Evolutionary conservation across 2,113 vertebrate genomes (phyloP).

Genomic region (Setophaga petechia): DNA sequence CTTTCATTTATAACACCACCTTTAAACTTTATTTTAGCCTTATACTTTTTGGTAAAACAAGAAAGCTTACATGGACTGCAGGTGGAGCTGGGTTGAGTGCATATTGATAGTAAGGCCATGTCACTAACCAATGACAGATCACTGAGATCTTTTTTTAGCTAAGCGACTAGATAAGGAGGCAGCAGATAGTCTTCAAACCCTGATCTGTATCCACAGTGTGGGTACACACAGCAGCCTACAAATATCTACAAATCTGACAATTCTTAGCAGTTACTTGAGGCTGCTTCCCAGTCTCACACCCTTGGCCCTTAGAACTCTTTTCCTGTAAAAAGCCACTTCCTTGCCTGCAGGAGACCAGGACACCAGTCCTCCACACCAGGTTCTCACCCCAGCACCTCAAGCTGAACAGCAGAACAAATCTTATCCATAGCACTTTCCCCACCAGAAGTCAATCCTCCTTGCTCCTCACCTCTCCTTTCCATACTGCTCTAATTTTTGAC

Average conservation of each 20-base stretch:
- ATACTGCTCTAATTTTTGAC: background rate
- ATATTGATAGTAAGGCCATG: background rate
- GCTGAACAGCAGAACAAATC: background rate
- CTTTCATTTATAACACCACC: background rate
- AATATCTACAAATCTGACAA: background rate
- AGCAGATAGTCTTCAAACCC: background rate
- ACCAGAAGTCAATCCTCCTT: background rate
- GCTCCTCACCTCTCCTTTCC: background rate
- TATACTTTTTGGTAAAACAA: background rate
- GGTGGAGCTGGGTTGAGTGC: background rate
- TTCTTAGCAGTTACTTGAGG: background rate
- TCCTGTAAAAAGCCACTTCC: background rate
- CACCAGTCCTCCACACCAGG: background rate
- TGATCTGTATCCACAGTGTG: background rate
- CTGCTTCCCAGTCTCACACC: background rate
- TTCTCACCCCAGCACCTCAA: fast-evolving
- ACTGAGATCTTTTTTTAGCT: background rate
- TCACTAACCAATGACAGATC: background rate
- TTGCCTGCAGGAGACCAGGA: background rate
- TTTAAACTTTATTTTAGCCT: background rate
- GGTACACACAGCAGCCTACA: background rate
- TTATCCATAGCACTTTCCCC: background rate
- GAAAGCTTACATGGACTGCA: background rate
- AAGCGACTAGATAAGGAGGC: background rate
- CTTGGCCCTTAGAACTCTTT: background rate